These are phyloP conservation scores for Pogonus chalceus DNA, from an alignment of 1,140 invertebrate genomes.

Conservation along the genomic window DNA sequence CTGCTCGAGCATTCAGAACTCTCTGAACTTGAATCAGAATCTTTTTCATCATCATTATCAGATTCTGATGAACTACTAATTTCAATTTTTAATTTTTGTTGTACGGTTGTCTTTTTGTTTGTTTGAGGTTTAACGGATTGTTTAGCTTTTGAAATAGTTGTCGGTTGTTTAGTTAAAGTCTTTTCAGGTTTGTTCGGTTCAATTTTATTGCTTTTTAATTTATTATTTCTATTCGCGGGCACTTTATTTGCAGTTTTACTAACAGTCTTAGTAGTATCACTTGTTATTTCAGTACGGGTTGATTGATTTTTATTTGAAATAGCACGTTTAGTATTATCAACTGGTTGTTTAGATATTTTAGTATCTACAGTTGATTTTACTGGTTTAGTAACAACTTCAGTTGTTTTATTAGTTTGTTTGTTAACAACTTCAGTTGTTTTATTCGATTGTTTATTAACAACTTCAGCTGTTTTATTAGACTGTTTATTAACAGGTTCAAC, in stretches of 20 bases:
- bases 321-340: too few relatives aligned
- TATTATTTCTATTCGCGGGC: neutral
- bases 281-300: neutral
- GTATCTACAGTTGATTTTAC: too few relatives aligned
- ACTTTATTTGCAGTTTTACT: neutral
- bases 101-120: neutral
- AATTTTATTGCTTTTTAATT: neutral
- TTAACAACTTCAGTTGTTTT: too few relatives aligned
- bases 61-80: neutral
- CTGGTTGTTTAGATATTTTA: too few relatives aligned
- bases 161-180: neutral
- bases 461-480: too few relatives aligned
- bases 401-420: too few relatives aligned
- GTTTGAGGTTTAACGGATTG: neutral
- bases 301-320: neutral
- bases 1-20: slow-evolving; percentile 10
- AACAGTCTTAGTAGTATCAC: neutral
- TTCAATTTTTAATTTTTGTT: neutral
- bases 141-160: neutral
- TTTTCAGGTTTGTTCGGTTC: neutral
- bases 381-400: too few relatives aligned
- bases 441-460: too few relatives aligned
- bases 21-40: slow-evolving; percentile 20
- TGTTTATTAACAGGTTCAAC: too few relatives aligned
- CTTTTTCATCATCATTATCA: slow-evolving; percentile 18